These are phyloP conservation scores for Spheniscus mendiculus DNA, from an alignment of 2,113 vertebrate species.

Conservation along the genomic window DNA sequence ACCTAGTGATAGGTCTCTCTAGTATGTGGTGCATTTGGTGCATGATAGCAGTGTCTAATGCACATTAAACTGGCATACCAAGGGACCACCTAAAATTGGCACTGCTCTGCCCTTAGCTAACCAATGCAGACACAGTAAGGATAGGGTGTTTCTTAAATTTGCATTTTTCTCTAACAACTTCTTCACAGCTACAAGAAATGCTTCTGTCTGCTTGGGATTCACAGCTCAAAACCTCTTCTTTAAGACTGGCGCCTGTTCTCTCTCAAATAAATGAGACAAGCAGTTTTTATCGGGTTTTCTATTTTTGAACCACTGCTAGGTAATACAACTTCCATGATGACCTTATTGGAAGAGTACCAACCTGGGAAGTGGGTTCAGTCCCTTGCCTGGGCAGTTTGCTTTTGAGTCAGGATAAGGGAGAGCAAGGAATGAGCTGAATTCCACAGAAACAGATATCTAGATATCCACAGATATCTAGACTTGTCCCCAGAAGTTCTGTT, in stretches of 20 bases:
- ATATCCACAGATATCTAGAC: background rate
- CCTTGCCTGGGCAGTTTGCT: background rate
- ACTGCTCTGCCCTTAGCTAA: background rate
- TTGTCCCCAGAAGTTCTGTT: background rate
- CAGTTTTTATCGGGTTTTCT: background rate
- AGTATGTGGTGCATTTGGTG: background rate
- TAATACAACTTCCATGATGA: background rate
- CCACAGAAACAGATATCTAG: background rate
- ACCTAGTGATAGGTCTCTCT: background rate
- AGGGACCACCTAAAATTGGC: background rate
- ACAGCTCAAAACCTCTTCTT: background rate
- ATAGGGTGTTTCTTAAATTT: background rate
- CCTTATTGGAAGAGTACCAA: background rate
- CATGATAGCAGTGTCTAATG: background rate
- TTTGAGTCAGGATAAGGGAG: background rate
- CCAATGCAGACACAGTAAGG: background rate
- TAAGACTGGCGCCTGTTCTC: fast-evolving
- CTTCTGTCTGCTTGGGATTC: background rate
- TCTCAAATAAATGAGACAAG: background rate
- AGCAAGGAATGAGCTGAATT: background rate
- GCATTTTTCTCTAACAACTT: background rate
- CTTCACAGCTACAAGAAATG: background rate
- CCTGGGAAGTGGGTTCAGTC: background rate
- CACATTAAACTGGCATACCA: background rate
- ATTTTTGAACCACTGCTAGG: background rate